Base-by-base conservation (phyloP, 2,888 invertebrate genomes). In the Hedya salicella region DNA sequence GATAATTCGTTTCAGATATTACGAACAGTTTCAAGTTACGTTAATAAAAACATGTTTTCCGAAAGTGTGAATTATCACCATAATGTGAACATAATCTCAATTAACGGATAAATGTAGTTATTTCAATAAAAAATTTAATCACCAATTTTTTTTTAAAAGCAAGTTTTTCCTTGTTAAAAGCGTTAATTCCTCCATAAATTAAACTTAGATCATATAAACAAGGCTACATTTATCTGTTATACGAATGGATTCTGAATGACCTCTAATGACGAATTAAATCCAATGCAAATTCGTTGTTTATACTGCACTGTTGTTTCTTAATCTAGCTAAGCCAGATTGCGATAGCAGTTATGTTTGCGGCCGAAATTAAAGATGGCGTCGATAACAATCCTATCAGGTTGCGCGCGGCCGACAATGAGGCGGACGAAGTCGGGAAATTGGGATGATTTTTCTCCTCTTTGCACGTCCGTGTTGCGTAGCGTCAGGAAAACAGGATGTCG, bases 331-430 rank as follows among this genome's bases (percentile, higher is more conserved):
- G 66, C 66, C 61, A 61, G 64, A 59, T 65, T 60, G 56, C 14
- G 42, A 30, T 19, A 60, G 71, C 70, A 70, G 75, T 78, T 78
- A 79, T 87, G 85, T 88, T 89, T 85, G 85, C 74, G 79, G 73
- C 85, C 88, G 88, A 93, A 93, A 93, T 93, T 93, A 93, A 93
- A 93, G 93, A 93, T 93, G 88, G 91, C 87, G 88, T 91, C 88
- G 93, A 93, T 93, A 93, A 93, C 90, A 89, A 85, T 91, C 92
- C 93, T 90, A 93, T 93, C 93, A 91, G 84, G 77, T 82, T 75
- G 81, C 79, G 78, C 75, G 80, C 85, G 77, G 77, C 82, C 87
- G 88, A 92, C 85, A 85, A 83, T 81, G 82, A 82, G 81, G 79
- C 75, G 78, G 78, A 70, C 73, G 78, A 77, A 74, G 78, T 70